A percentile compares a stretch with the other conserved stretches of the same genome.
phyloP scores from a whole-genome alignment of 2,888 invertebrate genomes.

The Cerastis rubricosa region DNA sequence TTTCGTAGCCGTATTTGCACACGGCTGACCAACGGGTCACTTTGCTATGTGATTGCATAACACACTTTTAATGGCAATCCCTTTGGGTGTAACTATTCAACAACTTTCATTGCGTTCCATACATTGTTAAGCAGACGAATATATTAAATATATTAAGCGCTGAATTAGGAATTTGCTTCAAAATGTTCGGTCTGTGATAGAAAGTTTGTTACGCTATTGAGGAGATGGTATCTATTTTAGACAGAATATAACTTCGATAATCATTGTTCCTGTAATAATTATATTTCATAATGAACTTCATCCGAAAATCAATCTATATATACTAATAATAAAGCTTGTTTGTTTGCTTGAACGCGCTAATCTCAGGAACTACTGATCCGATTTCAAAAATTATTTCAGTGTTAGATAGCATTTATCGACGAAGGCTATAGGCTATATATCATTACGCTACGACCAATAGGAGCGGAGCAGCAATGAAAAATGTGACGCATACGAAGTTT shows the following conservation, averaged over 20 bases:
- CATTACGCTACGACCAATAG: too few species aligned
- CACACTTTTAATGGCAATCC: background rate
- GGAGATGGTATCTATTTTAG: background rate
- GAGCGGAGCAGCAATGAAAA: too few species aligned
- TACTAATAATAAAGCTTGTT: too few species aligned
- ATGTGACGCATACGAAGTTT: too few species aligned
- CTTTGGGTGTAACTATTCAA: too few species aligned
- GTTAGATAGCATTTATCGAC: too few species aligned
- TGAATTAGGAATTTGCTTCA: background rate
- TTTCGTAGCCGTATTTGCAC: background rate
- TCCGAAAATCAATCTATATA: too few species aligned
- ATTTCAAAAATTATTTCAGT: too few species aligned
- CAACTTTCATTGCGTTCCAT: background rate
- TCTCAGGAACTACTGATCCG: too few species aligned
- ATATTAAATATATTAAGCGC: background rate
- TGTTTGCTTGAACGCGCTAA: too few species aligned
- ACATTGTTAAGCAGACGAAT: background rate
- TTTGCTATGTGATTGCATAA: background rate
- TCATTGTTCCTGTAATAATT: background rate
- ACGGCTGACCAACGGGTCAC: too few species aligned
- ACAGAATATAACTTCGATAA: background rate
- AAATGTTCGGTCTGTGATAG: background rate
- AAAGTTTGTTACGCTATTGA: background rate
- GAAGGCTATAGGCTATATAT: too few species aligned
- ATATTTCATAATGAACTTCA: background rate